phyloP scores from a whole-genome alignment of 2,888 invertebrate species.

The Mimas tiliae region DNA sequence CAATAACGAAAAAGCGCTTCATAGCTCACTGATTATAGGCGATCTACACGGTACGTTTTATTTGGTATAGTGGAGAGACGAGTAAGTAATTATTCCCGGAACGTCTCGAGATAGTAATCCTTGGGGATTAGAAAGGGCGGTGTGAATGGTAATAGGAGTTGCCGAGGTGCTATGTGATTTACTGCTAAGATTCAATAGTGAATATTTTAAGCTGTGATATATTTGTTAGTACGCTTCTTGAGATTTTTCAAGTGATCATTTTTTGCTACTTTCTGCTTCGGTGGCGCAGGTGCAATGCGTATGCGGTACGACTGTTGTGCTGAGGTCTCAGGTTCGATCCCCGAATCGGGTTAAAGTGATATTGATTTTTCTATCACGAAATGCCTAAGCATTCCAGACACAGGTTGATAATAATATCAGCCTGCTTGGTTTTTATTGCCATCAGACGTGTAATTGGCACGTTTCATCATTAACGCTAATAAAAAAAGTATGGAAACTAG shows the following conservation, averaged over 20 bases:
- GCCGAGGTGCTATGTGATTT: constrained; percentile 81
- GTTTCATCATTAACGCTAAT: no score
- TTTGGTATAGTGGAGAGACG: constrained; percentile 58
- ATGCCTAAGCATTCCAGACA: no score
- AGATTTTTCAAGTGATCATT: constrained; percentile 41
- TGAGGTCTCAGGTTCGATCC: no score
- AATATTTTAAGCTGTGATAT: constrained; percentile 82
- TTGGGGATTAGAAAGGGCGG: constrained; percentile 80
- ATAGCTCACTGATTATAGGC: constrained; percentile 34
- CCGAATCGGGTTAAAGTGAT: no score
- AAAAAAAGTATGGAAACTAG: constrained; percentile 34
- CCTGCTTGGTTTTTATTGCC: no score
- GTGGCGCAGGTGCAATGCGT: no score
- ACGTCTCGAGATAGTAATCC: constrained; percentile 81
- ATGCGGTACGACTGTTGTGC: no score
- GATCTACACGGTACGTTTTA: constrained; percentile 57
- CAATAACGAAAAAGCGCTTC: background rate
- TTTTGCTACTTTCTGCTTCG: no score
- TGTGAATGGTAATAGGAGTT: constrained; percentile 82
- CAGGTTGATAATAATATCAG: no score
- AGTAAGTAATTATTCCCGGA: constrained; percentile 82
- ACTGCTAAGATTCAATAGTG: constrained; percentile 83
- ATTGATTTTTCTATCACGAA: no score
- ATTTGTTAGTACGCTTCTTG: constrained; percentile 60
- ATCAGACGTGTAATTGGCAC: no score